phyloP scores from a whole-genome alignment of 2,113 vertebrate genomes.

The Acrocephalus arundinaceus region DNA sequence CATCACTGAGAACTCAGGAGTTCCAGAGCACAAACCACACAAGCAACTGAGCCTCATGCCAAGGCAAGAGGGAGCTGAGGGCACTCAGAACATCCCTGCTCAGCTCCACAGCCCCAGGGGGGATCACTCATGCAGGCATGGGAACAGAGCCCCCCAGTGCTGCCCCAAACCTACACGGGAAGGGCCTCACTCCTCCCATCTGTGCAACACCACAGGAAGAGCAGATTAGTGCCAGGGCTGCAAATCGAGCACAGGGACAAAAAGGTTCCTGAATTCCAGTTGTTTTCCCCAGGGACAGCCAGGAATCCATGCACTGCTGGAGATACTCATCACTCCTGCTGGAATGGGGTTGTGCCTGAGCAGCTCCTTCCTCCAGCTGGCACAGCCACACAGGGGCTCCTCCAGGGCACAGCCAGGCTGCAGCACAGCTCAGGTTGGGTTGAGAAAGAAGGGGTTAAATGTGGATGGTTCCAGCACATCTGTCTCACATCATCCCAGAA shows the following conservation, averaged over 20 bases:
- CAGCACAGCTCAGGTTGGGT: background rate
- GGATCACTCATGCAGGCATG: background rate
- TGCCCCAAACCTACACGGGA: background rate
- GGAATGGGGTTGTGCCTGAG: background rate
- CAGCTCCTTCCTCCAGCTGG: background rate
- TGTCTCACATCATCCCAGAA: background rate
- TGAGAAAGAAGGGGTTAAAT: background rate
- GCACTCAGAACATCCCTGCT: background rate
- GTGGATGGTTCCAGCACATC: background rate
- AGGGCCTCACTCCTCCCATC: background rate
- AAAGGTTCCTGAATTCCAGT: background rate
- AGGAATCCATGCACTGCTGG: background rate
- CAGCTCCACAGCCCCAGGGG: fast-evolving
- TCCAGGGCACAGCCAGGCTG: background rate
- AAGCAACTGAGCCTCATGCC: conserved; percentile 33
- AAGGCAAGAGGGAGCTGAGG: background rate
- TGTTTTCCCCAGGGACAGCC: background rate
- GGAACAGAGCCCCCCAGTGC: background rate
- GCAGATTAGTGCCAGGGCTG: background rate
- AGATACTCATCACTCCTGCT: background rate
- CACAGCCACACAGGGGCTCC: background rate
- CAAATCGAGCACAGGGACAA: background rate
- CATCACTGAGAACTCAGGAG: background rate
- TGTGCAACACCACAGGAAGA: background rate
- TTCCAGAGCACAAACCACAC: conserved; percentile 23